Base-by-base conservation (phyloP, 2,797 vertebrate species). In the Microhierax caerulescens region DNA sequence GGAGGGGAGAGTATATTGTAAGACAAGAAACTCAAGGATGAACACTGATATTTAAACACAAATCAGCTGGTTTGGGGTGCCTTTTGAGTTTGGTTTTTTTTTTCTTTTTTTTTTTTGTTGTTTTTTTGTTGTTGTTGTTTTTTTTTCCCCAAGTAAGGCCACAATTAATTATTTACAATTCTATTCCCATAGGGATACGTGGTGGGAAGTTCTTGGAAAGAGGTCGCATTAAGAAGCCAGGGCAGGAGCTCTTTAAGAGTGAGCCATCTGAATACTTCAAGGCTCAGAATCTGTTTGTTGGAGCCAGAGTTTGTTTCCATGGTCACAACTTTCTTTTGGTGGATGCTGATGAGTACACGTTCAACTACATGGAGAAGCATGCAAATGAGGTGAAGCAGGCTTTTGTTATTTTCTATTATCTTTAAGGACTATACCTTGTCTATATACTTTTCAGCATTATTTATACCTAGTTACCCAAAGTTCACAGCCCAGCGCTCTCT, bases 341-440 rank as follows among this genome's bases (percentile, higher is more conserved):
- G 85, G 98, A 98, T 94, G 99, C 99, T 21, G 99, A 99, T 93
- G 99, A 99, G 69, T 99, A 99, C 97, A 98, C 98, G 2, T 98
- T 99, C 74, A 98, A 84, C 80, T 99, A 99, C 97, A 99, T 99
- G 99, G 99, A 99, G 97, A 97, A 97, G 84, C 98, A 99, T 96
- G 94, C 98, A 51, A 97, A 99, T 93, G 98, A 99, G 99, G 99
- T 99, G 93, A 93, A 93, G 87, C 76, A 76, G 57, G 45, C 80
- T 97, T 74, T 85, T 94, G 8, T 70, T 94, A 53, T 83, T 92
- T 96, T 79, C 28, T 88, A 2, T 92, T 70, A 22, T 78, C 41
- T 95, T 80, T 87, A 77, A 74, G 51, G 45, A 48, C 68, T 87
- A 57, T 93, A 76, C 85, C 85, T 93, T 96, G 69, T 64, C 45